These are phyloP conservation scores for Cheiracanthium punctorium DNA, from an alignment of 2,888 invertebrate genomes.

Conservation along the genomic window DNA sequence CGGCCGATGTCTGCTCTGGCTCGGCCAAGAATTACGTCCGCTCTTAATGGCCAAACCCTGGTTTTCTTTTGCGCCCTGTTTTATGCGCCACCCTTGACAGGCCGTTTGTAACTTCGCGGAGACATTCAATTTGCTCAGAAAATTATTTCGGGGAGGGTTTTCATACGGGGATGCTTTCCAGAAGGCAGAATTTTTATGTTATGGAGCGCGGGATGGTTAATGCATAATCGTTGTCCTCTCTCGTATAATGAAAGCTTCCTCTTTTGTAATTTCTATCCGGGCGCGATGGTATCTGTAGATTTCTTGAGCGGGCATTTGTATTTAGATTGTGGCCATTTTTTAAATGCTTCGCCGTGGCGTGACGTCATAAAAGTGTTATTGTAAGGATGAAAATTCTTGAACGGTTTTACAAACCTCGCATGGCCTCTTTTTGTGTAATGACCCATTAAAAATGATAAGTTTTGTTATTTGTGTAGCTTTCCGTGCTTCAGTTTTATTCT, in stretches of 20 bases:
- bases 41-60: slow-evolving; percentile 41
- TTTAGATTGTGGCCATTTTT: not conserved
- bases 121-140: slow-evolving; percentile 34
- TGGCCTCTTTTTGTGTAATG: not conserved
- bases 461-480: not conserved
- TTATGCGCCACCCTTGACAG: slow-evolving; percentile 38
- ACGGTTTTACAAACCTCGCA: not conserved
- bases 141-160: slow-evolving; percentile 34
- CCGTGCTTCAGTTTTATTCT: no score
- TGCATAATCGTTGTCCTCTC: not conserved
- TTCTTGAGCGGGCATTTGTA: not conserved
- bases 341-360: not conserved
- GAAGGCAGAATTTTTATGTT: no score
- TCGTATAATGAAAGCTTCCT: not conserved
- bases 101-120: slow-evolving; percentile 33
- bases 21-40: slow-evolving; percentile 35
- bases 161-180: not conserved
- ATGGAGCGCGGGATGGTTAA: no score
- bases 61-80: slow-evolving; percentile 25
- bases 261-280: not conserved
- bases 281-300: not conserved
- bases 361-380: not conserved
- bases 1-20: slow-evolving; percentile 16
- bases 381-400: not conserved
- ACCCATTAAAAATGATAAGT: not conserved